These are phyloP conservation scores for Scelioninae gen. 2 DNA, from an alignment of 2,888 invertebrate species.

Conservation along the genomic window DNA sequence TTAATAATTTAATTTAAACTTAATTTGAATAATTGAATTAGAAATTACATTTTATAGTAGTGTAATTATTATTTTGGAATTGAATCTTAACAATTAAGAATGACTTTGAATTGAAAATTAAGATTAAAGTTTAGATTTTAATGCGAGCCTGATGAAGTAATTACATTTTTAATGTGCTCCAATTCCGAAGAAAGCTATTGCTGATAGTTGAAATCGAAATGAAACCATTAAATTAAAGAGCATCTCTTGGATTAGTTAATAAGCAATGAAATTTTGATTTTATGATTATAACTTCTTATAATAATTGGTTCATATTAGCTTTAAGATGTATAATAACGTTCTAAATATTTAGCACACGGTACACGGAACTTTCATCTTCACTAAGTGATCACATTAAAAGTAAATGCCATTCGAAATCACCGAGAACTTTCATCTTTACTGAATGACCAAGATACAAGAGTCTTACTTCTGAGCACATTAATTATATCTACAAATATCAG, in stretches of 20 bases:
- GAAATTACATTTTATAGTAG: too few species aligned
- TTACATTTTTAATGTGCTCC: background rate
- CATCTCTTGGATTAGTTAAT: slow-evolving; percentile 10
- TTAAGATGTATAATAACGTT: background rate
- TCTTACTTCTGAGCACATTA: slow-evolving; percentile 19
- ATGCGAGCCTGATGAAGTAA: slow-evolving; percentile 2
- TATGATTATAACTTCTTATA: background rate
- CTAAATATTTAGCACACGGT: slow-evolving; percentile 15
- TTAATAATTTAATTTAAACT: too few species aligned
- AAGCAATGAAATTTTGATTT: slow-evolving; percentile 17
- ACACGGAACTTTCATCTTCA: slow-evolving; percentile 48
- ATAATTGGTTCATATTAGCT: background rate
- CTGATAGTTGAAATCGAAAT: slow-evolving; percentile 15
- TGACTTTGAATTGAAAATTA: background rate
- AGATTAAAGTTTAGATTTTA: background rate
- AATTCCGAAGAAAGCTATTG: slow-evolving; percentile 11
- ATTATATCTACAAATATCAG: slow-evolving; percentile 29
- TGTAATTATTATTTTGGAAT: too few species aligned
- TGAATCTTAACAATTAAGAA: too few species aligned
- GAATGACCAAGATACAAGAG: slow-evolving; percentile 24
- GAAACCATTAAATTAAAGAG: background rate
- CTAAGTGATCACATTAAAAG: slow-evolving; percentile 41
- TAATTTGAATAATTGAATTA: too few species aligned
- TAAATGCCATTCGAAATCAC: slow-evolving; percentile 39
- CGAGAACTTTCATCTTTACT: slow-evolving; percentile 45